Evolutionary conservation across 2,888 invertebrate genomes (phyloP), one percentile per base, ranked within the genome.

Genomic region (Iphiclides podalirius): DNA sequence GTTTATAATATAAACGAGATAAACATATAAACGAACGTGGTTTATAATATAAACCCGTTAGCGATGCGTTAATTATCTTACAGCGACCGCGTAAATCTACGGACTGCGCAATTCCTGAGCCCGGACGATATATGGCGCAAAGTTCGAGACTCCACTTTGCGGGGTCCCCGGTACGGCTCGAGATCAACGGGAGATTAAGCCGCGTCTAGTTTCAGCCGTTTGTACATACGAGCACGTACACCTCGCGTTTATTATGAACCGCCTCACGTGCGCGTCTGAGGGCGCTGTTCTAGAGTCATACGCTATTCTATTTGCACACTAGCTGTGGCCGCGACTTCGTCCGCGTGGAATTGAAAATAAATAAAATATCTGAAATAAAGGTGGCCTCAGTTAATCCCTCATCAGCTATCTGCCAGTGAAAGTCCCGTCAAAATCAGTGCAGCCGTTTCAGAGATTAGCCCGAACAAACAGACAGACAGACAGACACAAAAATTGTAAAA

Each of bases 51-150:
- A n/a, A n/a, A n/a, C n/a, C n/a, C n/a, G n/a, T n/a, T n/a, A n/a
- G n/a, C 28, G 6, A 41, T 28, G 16, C 35, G 35, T 38, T 48
- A 48, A 48, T 42, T 48, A 43, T 23, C 35, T 35, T 47, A 33
- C 12, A 33, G 4, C 28, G 23, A 31, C 36, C 36, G 16, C 16
- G 26, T 39, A 38, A 49, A 43, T 43, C 46, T 23, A 15, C 20
- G 4, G 3, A 20, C 3, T 20, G 20, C 36, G 3, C 14, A 20
- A 31, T 40, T 34, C 44, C 45, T 45, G 45, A 35, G 39, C 33
- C 48, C 52, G 64, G 62, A 66, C 67, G 62, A 70, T 70, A 61
- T 66, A 71, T 63, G 63, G 58, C 41, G 36, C 45, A 67, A n/a
- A 70, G 58, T 70, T 70, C 59, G 54, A 49, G 34, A 55, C 54